Evolutionary conservation across 2,113 vertebrate genomes (phyloP).

Genomic region (Cebidichthys violaceus): DNA sequence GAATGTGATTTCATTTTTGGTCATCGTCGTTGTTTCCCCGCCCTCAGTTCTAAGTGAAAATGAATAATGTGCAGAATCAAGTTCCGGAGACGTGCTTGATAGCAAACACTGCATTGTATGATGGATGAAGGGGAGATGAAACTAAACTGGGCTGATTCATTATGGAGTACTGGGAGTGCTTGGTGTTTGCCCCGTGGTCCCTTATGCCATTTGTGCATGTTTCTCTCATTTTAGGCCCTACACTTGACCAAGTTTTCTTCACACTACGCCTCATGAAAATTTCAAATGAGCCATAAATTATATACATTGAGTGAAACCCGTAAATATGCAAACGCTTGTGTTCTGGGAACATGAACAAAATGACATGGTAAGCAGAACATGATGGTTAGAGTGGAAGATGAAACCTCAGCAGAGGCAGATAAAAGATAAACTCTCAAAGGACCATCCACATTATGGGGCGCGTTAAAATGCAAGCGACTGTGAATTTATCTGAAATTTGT

Average conservation of each 20-base stretch:
- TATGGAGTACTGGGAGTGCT: conserved; percentile 1
- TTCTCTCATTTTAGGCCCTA: conserved; percentile 12
- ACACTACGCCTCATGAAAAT: conserved; percentile 51
- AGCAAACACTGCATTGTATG: neutral
- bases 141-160: conserved; percentile 12
- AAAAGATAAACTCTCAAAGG: conserved; percentile 8
- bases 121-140: neutral
- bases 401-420: neutral
- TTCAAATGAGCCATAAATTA: conserved; percentile 64
- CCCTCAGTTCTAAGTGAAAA: neutral
- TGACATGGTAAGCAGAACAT: conserved; percentile 23
- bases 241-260: conserved; percentile 22
- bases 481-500: conserved; percentile 7
- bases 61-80: neutral
- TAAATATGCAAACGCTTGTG: conserved; percentile 34
- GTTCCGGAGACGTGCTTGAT: neutral
- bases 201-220: conserved; percentile 6
- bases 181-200: neutral
- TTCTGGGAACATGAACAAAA: conserved; percentile 9
- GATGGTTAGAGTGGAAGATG: neutral
- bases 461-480: neutral
- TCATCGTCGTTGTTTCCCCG: neutral
- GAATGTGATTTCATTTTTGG: neutral
- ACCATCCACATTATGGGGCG: neutral
- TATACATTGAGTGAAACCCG: conserved; percentile 39